Evolutionary conservation across 2,797 vertebrate genomes (phyloP).

Genomic region (Lutjanus campechanus): DNA sequence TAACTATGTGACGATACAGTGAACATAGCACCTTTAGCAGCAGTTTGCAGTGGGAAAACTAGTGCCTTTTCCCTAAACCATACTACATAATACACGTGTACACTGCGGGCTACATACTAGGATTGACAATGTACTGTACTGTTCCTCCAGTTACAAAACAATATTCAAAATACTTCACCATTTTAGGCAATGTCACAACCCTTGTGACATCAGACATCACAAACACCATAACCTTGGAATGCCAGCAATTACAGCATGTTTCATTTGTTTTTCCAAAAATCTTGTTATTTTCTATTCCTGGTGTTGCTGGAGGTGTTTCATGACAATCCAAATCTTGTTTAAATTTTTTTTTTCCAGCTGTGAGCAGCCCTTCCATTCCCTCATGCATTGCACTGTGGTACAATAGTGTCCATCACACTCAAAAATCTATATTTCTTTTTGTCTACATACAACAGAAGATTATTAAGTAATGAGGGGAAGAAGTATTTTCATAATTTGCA

Average conservation of each 20-base stretch:
- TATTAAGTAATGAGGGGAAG: too few species aligned
- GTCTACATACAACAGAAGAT: too few species aligned
- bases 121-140: not conserved
- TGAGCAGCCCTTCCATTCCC: not conserved
- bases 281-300: too few species aligned
- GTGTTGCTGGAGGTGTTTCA: not conserved
- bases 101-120: too few species aligned
- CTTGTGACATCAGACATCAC: not conserved
- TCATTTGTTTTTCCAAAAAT: not conserved
- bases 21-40: too few species aligned
- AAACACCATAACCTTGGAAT: not conserved
- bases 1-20: not conserved
- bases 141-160: not conserved
- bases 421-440: not conserved
- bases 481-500: too few species aligned
- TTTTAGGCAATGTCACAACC: not conserved
- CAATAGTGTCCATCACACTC: not conserved
- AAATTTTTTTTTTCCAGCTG: too few species aligned
- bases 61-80: too few species aligned
- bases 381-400: not conserved
- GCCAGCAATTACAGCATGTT: not conserved
- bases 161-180: not conserved
- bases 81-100: too few species aligned
- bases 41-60: too few species aligned
- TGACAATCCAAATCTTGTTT: not conserved